phyloP scores from a whole-genome alignment of 2,888 invertebrate species.

The Rhagonycha lutea region DNA sequence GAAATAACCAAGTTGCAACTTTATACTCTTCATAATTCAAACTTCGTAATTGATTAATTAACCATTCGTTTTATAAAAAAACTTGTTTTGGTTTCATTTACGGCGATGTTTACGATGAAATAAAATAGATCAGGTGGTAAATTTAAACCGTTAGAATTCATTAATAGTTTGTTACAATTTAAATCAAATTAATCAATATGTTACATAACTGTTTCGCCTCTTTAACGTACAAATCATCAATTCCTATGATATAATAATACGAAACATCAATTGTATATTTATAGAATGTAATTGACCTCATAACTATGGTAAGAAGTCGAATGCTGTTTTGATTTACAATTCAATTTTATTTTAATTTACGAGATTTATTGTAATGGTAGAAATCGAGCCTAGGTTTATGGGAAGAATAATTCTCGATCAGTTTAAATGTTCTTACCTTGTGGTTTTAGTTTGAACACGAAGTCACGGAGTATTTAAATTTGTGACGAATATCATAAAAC shows the following conservation, averaged over 20 bases:
- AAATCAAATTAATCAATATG: neutral
- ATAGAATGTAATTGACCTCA: neutral
- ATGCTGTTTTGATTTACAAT: neutral
- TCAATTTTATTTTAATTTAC: neutral
- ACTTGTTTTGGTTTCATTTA: neutral
- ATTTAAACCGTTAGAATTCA: neutral
- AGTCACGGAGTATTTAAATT: neutral
- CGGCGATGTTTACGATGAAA: neutral
- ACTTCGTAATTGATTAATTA: no score
- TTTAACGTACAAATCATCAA: neutral
- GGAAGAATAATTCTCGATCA: neutral
- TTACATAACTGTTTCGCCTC: neutral
- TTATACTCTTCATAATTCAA: no score
- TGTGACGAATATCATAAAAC: neutral
- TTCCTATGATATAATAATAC: neutral
- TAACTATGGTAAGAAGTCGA: neutral
- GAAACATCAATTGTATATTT: neutral
- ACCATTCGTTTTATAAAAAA: no score
- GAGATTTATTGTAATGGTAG: neutral
- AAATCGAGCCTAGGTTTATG: neutral
- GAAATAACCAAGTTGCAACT: no score
- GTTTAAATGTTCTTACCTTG: neutral
- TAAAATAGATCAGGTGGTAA: neutral
- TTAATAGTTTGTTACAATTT: neutral
- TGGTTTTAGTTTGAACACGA: neutral